phyloP scores from a whole-genome alignment of 2,113 vertebrate genomes.

The Theristicus caerulescens region DNA sequence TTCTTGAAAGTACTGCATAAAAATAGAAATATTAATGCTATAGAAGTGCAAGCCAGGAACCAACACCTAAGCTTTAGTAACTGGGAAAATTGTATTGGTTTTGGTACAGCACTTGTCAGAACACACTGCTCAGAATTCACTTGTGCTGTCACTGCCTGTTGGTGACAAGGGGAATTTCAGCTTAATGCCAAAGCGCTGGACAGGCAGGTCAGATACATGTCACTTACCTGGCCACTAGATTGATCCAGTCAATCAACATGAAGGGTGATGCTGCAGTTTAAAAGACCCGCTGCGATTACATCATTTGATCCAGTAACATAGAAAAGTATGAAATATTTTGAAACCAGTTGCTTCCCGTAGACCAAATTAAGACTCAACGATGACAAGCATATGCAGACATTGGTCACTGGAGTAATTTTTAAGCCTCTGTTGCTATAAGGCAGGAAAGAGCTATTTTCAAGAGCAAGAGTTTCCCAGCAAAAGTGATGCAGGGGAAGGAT shows the following conservation, averaged over 20 bases:
- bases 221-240: background rate
- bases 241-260: background rate
- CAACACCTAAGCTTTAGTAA: background rate
- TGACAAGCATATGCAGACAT: background rate
- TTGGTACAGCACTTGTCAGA: background rate
- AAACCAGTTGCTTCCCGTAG: background rate
- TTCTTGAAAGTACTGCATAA: background rate
- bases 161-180: background rate
- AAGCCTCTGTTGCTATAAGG: background rate
- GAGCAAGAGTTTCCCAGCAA: background rate
- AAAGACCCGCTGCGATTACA: background rate
- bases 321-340: background rate
- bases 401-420: background rate
- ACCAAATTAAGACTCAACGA: rapidly evolving
- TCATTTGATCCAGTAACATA: background rate
- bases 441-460: background rate
- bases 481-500: background rate
- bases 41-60: background rate
- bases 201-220: background rate
- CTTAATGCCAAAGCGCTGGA: background rate
- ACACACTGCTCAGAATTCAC: background rate
- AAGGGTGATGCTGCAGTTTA: background rate
- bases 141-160: background rate
- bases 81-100: background rate
- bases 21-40: background rate